Base-by-base conservation (phyloP, 2,888 invertebrate genomes). In the Synanthedon andrenaeformis region DNA sequence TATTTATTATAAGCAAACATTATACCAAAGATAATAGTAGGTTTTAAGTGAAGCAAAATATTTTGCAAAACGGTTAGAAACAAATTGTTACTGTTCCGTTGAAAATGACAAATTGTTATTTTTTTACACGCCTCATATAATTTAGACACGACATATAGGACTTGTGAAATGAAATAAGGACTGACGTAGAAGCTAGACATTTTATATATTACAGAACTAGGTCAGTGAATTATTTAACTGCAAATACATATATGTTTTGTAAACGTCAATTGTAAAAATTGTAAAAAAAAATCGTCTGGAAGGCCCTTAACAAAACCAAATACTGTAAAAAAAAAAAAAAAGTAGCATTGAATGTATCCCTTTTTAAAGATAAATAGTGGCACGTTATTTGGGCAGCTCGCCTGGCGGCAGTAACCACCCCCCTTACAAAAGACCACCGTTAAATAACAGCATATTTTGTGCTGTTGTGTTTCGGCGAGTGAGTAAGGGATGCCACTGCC, bases 11-110 rank as follows among this genome's bases (percentile, higher is more conserved):
- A 71, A 79, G 76, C 70, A 69, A 73, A 74, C 70, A 66, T 74
- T 76, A 85, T 86, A 77, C 87, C 86, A 87, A 87, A 87, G 86
- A 86, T 84, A 75, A 67, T 65, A 71, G 67, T 86, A 86, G 85
- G 66, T 81, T 61, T 86, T 85, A 83, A 85, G 86, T 75, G 70
- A 66, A 67, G 23, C 23, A 23, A 67, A 67, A 67, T 67, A 66
- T 63, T 56, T 35, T 35, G 35, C 35, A 3, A 5, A 59, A 64
- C 70, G 82, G 75, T 70, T 83, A 77, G 85, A 86, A 86, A 85
- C 86, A 86, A 77, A 85, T 86, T 86, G 81, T 86, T 86, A 86
- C 86, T 86, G 86, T 85, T 79, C 64, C 67, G 63, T 62, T 67
- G 59, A 61, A 59, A 62, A 61, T 66, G 67, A 63, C 48, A 64